phyloP scores from a whole-genome alignment of 2,888 invertebrate species.

The Parnassius apollo region DNA sequence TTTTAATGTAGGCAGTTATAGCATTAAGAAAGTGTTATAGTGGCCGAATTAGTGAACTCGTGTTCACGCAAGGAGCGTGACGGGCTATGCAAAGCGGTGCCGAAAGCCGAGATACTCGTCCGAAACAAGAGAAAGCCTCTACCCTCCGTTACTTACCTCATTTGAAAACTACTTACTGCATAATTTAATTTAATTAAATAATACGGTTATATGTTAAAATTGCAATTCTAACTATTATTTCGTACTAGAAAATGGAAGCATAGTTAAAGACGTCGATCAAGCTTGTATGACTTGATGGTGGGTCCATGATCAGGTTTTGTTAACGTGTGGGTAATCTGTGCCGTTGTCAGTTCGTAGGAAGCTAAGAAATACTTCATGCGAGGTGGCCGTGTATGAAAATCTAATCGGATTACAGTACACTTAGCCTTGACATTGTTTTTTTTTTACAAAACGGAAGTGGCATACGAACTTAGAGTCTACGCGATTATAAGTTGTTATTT shows the following conservation, averaged over 20 bases:
- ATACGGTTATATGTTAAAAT: too few species aligned
- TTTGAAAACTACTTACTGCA: neutral
- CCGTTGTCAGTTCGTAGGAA: neutral
- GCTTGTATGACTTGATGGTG: neutral
- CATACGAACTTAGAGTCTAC: too few species aligned
- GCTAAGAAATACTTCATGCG: too few species aligned
- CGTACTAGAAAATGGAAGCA: too few species aligned
- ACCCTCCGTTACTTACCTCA: slow-evolving; percentile 44
- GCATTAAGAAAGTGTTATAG: slow-evolving; percentile 39
- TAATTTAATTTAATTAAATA: too few species aligned
- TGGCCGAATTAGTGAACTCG: slow-evolving; percentile 37
- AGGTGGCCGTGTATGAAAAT: too few species aligned
- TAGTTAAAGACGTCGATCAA: neutral
- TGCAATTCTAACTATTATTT: too few species aligned
- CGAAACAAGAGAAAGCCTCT: slow-evolving; percentile 69
- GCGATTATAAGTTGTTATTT: too few species aligned
- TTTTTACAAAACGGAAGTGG: too few species aligned
- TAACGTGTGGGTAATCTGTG: neutral
- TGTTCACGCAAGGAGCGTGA: slow-evolving; percentile 38
- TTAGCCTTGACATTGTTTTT: too few species aligned
- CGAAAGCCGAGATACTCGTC: slow-evolving; percentile 57
- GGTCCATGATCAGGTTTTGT: neutral
- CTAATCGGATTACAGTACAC: too few species aligned
- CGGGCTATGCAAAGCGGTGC: slow-evolving; percentile 38
- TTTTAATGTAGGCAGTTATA: slow-evolving; percentile 11